phyloP scores from a whole-genome alignment of 2,797 vertebrate genomes.

The Hozukius guyotensis region DNA sequence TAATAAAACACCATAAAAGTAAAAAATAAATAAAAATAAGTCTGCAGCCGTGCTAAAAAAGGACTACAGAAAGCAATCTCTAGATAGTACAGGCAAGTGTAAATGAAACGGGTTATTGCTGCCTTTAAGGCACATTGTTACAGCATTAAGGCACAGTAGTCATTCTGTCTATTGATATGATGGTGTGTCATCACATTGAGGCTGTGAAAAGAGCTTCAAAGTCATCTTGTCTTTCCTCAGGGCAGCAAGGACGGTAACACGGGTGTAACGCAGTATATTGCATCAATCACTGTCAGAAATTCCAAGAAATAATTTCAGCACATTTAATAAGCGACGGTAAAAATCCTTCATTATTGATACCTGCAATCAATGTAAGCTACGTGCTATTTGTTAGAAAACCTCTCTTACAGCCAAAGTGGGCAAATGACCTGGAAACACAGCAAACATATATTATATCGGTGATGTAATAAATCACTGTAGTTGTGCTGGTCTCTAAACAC shows the following conservation, averaged over 20 bases:
- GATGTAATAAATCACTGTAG: slow-evolving; percentile 56
- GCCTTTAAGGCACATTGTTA: slow-evolving; percentile 24
- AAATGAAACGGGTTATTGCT: slow-evolving; percentile 23
- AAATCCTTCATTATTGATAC: slow-evolving; percentile 47
- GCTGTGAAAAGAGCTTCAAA: slow-evolving; percentile 57
- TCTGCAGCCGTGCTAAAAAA: not conserved
- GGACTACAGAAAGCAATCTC: not conserved
- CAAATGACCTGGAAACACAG: slow-evolving; percentile 50
- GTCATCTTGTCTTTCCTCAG: slow-evolving; percentile 49
- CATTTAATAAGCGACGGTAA: slow-evolving; percentile 44
- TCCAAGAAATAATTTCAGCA: slow-evolving; percentile 35
- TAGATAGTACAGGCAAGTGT: slow-evolving; percentile 1
- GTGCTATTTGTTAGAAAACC: slow-evolving; percentile 25
- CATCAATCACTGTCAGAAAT: slow-evolving; percentile 61
- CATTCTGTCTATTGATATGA: slow-evolving; percentile 35
- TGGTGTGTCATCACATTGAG: slow-evolving; percentile 46
- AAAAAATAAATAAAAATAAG: not conserved
- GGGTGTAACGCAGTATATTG: slow-evolving; percentile 8
- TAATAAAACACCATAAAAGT: not conserved
- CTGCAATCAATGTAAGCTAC: slow-evolving; percentile 34
- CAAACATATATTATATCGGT: slow-evolving; percentile 42
- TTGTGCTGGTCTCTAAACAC: slow-evolving; percentile 38
- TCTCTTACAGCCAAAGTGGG: slow-evolving; percentile 32
- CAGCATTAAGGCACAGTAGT: not conserved
- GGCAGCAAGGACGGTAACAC: slow-evolving; percentile 31